phyloP scores from a whole-genome alignment of 1,140 invertebrate species.

The Pseudomyrmex flavicornis region DNA sequence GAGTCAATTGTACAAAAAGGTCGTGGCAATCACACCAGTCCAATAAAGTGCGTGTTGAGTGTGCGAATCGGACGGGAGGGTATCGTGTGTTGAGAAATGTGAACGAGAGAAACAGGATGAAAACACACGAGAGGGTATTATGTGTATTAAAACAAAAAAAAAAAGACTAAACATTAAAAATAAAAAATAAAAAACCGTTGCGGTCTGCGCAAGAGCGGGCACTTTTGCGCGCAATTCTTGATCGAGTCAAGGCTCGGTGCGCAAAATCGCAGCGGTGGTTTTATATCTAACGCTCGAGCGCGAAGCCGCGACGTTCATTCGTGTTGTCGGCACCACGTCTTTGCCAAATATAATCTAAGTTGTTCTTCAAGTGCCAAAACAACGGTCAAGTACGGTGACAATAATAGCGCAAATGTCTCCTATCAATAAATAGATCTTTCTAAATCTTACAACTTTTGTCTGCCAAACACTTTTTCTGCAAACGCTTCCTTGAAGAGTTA shows the following conservation, averaged over 20 bases:
- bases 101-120: background rate
- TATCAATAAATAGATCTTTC: too few relatives aligned
- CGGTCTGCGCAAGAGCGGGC: background rate
- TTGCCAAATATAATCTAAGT: slow-evolving; percentile 19
- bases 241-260: background rate
- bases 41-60: slow-evolving; percentile 15
- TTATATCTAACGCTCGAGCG: slow-evolving; percentile 3
- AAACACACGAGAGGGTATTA: background rate
- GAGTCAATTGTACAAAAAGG: background rate
- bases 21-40: slow-evolving; percentile 5
- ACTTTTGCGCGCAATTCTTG: background rate
- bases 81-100: slow-evolving; percentile 9
- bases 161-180: slow-evolving; percentile 2
- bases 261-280: slow-evolving; percentile 22
- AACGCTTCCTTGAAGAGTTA: too few relatives aligned
- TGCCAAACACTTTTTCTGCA: too few relatives aligned
- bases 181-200: slow-evolving; percentile 17
- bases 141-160: background rate
- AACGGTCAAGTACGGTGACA: background rate
- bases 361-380: slow-evolving; percentile 33
- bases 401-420: background rate
- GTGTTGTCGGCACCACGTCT: too few relatives aligned
- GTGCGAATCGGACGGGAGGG: slow-evolving; percentile 14
- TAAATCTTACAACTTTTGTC: too few relatives aligned
- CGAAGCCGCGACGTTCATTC: slow-evolving; percentile 4